Evolutionary conservation across 2,113 vertebrate species (phyloP).

Genomic region (Manacus vitellinus): DNA sequence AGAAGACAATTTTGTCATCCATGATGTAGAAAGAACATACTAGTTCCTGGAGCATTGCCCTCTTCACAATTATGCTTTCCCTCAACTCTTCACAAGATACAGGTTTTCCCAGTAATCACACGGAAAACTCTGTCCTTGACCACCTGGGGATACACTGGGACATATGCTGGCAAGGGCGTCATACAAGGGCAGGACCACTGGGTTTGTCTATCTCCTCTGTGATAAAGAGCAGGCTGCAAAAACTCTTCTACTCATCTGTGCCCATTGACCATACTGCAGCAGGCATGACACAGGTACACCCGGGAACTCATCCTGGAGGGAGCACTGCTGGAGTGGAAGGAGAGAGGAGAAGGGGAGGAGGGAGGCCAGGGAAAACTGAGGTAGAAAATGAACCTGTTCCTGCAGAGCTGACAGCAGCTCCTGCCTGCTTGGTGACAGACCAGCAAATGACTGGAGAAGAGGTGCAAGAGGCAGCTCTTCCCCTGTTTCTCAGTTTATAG

Average conservation of each 20-base stretch:
- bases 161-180: not conserved
- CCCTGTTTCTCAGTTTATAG: not conserved
- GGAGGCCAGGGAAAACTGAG: not conserved
- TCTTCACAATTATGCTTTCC: not conserved
- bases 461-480: not conserved
- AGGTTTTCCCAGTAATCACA: not conserved
- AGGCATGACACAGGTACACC: not conserved
- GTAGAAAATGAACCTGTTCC: not conserved
- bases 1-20: not conserved
- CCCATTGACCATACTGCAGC: not conserved
- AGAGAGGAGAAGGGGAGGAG: not conserved
- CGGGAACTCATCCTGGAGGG: not conserved
- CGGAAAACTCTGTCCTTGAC: not conserved
- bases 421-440: not conserved
- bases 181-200: not conserved
- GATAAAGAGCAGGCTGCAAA: not conserved
- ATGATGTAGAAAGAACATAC: not conserved
- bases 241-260: not conserved
- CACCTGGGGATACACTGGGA: not conserved
- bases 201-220: not conserved
- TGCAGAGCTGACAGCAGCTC: not conserved
- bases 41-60: not conserved
- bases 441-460: not conserved
- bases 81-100: not conserved
- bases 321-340: not conserved